Base-by-base conservation (phyloP, 2,113 vertebrate genomes). In the Noturus placidus region DNA sequence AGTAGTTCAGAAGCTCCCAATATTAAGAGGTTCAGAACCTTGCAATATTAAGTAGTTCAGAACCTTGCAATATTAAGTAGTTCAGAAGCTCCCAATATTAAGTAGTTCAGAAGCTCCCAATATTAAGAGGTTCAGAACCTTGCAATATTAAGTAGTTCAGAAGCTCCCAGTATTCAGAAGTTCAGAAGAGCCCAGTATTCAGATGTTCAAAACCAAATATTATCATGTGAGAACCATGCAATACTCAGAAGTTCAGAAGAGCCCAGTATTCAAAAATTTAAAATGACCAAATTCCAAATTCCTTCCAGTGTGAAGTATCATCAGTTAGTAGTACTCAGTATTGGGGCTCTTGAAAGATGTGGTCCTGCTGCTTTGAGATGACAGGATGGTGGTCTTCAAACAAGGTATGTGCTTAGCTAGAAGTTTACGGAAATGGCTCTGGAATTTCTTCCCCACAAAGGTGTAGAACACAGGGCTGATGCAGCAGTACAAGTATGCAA, bases 381-480 rank as follows among this genome's bases (percentile, higher is more conserved):
- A 92, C 30, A 89, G 0, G 38, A 93, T 59, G 65, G 89, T 89
- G 56, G 59, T 90, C 90, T 92, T 93, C 88, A 95, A 77, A 79
- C 94, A 95, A 0, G 95, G 94, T 2, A 95, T 69, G 15, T 77
- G 91, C 35, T 92, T 94, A 0, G 82, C 79, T 4, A 95, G 15
- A 81, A 95, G 86, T 67, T 89, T 92, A 10, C n/a, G 89, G 77
- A 96, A 95, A 67, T 96, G 94, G 20, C 88, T 94, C 87, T 95
- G 95, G 86, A 96, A 96, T 88, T 95, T 96, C 91, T 96, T 96
- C 0, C 95, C 95, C 76, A 96, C 86, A 33, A 96, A 95, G 0
- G 94, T 94, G 87, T 96, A 96, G 85, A 96, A 94, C 8, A 96
- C 82, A 0, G 96, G 95, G 74, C 95, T 95, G 25, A 95, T 92